Conservation (phyloP, 2,888 invertebrate genomes). For the Magallana nippona region DNA sequence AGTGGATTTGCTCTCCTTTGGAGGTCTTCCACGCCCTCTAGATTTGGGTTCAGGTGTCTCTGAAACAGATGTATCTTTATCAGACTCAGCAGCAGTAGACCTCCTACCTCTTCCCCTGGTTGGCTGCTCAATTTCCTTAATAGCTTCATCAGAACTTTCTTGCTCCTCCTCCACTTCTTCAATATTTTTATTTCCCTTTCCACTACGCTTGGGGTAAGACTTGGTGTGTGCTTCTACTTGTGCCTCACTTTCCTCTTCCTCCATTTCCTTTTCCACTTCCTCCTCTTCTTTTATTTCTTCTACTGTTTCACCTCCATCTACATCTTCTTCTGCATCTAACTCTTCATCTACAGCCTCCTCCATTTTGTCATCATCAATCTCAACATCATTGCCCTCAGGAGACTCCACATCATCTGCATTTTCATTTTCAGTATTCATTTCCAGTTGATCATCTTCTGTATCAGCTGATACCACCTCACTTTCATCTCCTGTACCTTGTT, state of each 20-base stretch:
- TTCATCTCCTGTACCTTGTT: background rate
- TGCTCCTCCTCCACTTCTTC: slow-evolving; percentile 46
- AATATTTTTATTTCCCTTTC: slow-evolving; percentile 31
- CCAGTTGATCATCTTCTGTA: background rate
- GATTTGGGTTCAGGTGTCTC: slow-evolving; percentile 51
- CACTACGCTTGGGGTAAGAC: slow-evolving; percentile 35
- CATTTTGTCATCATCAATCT: slow-evolving; percentile 20
- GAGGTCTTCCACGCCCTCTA: slow-evolving; percentile 56
- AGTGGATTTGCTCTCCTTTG: slow-evolving; percentile 47
- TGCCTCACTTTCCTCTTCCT: slow-evolving; percentile 45
- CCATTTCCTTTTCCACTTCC: slow-evolving; percentile 54
- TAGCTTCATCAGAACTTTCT: slow-evolving; percentile 30
- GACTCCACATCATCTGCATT: slow-evolving; percentile 17
- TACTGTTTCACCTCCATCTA: slow-evolving; percentile 37
- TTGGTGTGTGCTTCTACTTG: slow-evolving; percentile 38
- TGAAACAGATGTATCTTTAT: slow-evolving; percentile 3
- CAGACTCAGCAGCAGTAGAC: slow-evolving; percentile 36
- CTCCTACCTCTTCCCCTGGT: slow-evolving; percentile 45
- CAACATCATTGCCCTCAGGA: background rate
- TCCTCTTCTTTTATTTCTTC: slow-evolving; percentile 41
- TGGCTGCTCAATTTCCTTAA: slow-evolving; percentile 30
- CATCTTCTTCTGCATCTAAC: slow-evolving; percentile 39
- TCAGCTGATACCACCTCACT: slow-evolving; percentile 6
- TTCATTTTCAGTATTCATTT: slow-evolving; percentile 17
- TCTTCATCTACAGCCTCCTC: slow-evolving; percentile 39